Conservation (phyloP, 2,797 vertebrate species). For the Todus mexicanus region DNA sequence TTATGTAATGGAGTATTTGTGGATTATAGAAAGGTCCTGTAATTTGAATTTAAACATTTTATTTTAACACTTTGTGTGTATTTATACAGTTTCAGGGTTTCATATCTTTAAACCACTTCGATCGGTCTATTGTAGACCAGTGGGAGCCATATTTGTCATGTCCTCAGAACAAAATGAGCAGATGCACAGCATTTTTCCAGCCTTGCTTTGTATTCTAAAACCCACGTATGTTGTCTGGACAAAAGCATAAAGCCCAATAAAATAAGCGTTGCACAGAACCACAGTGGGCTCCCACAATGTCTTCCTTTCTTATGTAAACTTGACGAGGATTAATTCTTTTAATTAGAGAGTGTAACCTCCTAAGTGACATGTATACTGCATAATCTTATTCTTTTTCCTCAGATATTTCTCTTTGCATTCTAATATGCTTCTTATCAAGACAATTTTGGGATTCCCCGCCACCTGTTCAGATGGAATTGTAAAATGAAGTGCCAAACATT, state of each 20-base stretch:
- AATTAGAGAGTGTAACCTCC: neutral
- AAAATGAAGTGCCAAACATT: neutral
- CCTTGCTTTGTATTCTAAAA: neutral
- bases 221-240: neutral
- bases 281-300: neutral
- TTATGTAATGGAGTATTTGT: neutral
- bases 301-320: neutral
- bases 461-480: neutral
- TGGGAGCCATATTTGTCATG: neutral
- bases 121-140: neutral
- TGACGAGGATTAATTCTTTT: slow-evolving; percentile 17
- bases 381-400: neutral
- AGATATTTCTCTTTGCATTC: neutral
- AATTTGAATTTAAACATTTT: neutral
- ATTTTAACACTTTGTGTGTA: neutral
- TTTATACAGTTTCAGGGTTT: neutral
- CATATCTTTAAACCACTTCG: neutral
- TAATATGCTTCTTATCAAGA: neutral
- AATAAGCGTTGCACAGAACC: neutral
- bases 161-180: neutral
- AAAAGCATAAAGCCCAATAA: neutral
- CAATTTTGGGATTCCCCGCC: neutral
- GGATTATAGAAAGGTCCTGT: neutral
- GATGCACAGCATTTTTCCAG: neutral
- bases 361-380: neutral